Base-by-base conservation (phyloP, 2,113 vertebrate species). In the Proterorhinus semilunaris region DNA sequence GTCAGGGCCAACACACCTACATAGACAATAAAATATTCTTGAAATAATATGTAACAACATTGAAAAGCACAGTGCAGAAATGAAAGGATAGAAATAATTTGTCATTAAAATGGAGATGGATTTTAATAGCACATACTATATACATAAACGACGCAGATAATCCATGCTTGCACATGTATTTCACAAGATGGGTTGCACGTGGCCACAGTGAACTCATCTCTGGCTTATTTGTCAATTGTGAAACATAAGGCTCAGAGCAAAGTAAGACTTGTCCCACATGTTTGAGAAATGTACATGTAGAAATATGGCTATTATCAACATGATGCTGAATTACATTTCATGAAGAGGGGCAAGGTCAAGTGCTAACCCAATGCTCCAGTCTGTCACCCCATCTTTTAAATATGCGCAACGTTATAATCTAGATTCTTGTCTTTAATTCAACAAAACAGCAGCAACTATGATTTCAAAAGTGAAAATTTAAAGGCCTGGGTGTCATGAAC, bases 401-500 rank as follows among this genome's bases (percentile, higher is more conserved):
- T 43, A 15, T 58, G 6, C 49, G 11, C 6, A 6, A 51, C 49
- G 3, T 13, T 0, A 13, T 13, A 5, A 51, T 8, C 11, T 10
- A 3, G 10, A 55, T 61, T 44, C 42, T 8, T 55, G 17, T 6
- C 27, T 42, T 58, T 11, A 61, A 8, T 43, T 43, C 8, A 59
- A 5, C 27, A 36, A 36, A 36, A 36, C 27, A 36, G 4, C 27
- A 36, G 4, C 27, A 36, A 36, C 27, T 36, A 36, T 36, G 27
- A 36, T 36, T 63, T 63, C 95, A 96, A 52, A 92, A 92, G 53
- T 94, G 90, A 81, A 95, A 96, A 79, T 91, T 90, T 51, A 99
- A 90, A 69, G 92, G 92, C 63, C 97, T 92, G 10, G 96, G 98
- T 10, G 93, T 96, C 97, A 99, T 99, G 82, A 99, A 99, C 62